Base-by-base conservation (phyloP, 2,113 vertebrate species). In the Gadus macrocephalus region DNA sequence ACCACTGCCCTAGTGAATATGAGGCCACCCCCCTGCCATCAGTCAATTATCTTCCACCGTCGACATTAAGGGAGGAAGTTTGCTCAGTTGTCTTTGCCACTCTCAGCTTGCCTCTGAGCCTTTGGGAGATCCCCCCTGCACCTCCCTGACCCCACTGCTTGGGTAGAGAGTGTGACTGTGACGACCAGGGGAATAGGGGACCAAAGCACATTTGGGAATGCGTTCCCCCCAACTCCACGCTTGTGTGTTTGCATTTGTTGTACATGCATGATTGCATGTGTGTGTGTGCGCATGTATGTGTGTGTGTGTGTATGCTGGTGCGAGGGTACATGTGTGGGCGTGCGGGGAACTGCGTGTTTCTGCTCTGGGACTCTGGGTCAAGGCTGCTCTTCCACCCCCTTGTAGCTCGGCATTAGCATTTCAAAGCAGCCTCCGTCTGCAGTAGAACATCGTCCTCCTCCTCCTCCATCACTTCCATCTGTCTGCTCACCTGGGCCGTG, bases 391-490 rank as follows among this genome's bases (percentile, higher is more conserved):
- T 4, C 31, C 31, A 3, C 31, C 6, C 35, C 35, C 53, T 56
- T 17, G 60, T 20, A 22, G 61, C 61, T 15, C 15, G 12, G 38
- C 60, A 70, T 70, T 70, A 70, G 59, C 68, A 70, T 70, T 70
- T 70, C 68, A 70, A 70, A 70, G 68, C 59, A 53, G 59, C 35
- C 58, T 28, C 35, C 4, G 56, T 17, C 56, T 60, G 15, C 67
- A 42, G 19, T 42, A 53, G 8, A 62, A 27, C 59, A 25, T 53
- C 19, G 20, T 62, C 35, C 19, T 49, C 42, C 42, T 2, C 14
- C 28, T 62, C 6, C 53, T 17, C 22, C 16, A 7, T 11, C 38
- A 6, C 15, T 17, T 15, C 65, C 53, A 16, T 53, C 65, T 22
- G n/a, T 3, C 35, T n/a, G 49, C 35, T 16, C 28, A 65, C 63